Evolutionary conservation across 2,888 invertebrate species (phyloP), one percentile per base, ranked within the genome.

Genomic region (Harmothoe impar): DNA sequence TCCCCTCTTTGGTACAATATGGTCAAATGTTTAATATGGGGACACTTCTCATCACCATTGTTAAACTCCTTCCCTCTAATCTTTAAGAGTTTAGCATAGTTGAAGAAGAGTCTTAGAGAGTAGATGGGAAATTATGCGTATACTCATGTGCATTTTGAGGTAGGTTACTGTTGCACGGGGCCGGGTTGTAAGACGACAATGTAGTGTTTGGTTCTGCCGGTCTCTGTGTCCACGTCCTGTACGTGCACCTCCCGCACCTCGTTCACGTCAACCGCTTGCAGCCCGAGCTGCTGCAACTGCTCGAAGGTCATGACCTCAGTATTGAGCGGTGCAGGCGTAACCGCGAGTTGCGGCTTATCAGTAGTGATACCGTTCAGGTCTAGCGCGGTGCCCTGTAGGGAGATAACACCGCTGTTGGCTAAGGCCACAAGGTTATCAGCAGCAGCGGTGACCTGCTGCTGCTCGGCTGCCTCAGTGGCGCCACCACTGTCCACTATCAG

Each of bases 161-260:
- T n/a, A n/a, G 23, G 5, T 25, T 29, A 84, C 25, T 35, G 84
- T 23, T 33, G 17, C 0, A 51, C 25, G 3, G 33, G 43, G 17
- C 29, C 15, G 25, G 43, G 84, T 43, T 86, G 86, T 33, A 86
- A 12, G 25, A 86, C 86, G 0, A 86, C 54, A 31, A 86, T 86
- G n/a, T 86, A 86, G 31, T 86, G 86, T 29, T 86, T 86, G 29
- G 86, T 86, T 54, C n/a, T 56, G 52, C 86, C 86, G 10, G 25
- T 7, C 1, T 20, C 54, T 0, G 86, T 86, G 31, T 86, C 86
- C 31, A 86, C 86, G 23, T 52, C 56, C 86, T 86, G 86, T 0
- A 86, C 86, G 29, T 86, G 54, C 29, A 86, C 54, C 31, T 86
- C 54, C 56, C 52, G 51, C 43, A 84, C 52, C 5, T 31, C 20